phyloP scores from a whole-genome alignment of 1,140 invertebrate genomes.

The Dinoponera quadriceps region DNA sequence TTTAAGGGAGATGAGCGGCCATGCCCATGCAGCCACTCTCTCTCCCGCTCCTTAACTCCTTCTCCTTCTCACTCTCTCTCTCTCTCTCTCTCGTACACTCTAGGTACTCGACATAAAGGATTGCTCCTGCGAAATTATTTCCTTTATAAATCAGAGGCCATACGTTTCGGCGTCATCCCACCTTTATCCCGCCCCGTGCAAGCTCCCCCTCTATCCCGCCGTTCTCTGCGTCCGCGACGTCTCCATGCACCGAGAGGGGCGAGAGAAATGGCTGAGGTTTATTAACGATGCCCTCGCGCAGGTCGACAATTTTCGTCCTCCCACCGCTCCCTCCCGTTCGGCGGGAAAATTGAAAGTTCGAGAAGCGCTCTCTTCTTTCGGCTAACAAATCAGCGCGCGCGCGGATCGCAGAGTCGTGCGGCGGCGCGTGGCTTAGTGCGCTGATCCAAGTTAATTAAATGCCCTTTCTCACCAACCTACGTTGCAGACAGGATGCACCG shows the following conservation, averaged over 20 bases:
- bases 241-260: conserved; percentile 43
- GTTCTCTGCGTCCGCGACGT: conserved; percentile 25
- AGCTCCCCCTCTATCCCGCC: background rate
- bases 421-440: background rate
- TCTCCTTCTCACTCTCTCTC: conserved; percentile 5
- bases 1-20: conserved; percentile 68
- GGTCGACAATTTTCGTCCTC: conserved; percentile 64
- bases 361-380: background rate
- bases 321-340: background rate
- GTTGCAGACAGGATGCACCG: background rate
- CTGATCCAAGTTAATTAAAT: conserved; percentile 10
- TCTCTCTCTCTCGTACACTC: conserved; percentile 18
- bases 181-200: conserved; percentile 54
- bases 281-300: conserved; percentile 71
- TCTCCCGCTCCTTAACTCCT: conserved; percentile 22
- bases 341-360: conserved; percentile 29
- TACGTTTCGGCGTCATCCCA: conserved; percentile 75
- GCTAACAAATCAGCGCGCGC: background rate
- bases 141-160: conserved; percentile 81
- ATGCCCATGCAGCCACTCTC: conserved; percentile 39
- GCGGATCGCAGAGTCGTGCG: background rate
- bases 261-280: conserved; percentile 68
- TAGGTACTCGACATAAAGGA: conserved; percentile 74
- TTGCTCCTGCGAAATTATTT: conserved; percentile 79
- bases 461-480: background rate